Evolutionary conservation across 2,113 vertebrate species (phyloP), one percentile per base, ranked within the genome.

Genomic region (Alosa alosa): DNA sequence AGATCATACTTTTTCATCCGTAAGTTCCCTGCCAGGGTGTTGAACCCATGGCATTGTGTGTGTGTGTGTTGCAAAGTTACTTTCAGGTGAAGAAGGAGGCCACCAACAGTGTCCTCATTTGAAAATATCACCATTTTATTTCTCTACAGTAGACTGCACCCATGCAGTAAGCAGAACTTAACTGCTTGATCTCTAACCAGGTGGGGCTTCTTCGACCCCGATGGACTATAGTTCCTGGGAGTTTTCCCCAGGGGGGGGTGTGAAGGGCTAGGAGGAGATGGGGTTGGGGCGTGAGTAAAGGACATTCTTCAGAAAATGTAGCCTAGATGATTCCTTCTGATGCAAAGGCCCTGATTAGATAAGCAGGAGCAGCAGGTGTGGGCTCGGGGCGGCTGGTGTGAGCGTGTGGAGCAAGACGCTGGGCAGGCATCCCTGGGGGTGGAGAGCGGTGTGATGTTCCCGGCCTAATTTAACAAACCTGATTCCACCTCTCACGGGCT

Each of bases 401-500:
- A 31, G 31, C 31, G 31, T 1, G 31, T 1, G 31, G 31, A 31
- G 31, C 31, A 31, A 31, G 31, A 31, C 31, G 31, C 55, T 60
- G 20, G 18, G 55, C 55, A 60, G 20, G 64, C 64, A 68, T 31
- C 64, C 64, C 64, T 31, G n/a, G 64, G 55, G 64, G 64, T 31
- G 64, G 64, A 1, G 1, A 68, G n/a, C n/a, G 25, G 9, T n/a
- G 64, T 68, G 64, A 68, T 68, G 64, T 68, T 68, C 64, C 64
- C 0, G 64, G n/a, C 64, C n/a, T 68, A 68, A 68, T 68, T 31
- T 68, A 13, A 25, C 64, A 31, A 68, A 31, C 64, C 64, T 68
- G 64, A 68, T 68, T 68, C 64, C 64, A 68, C 64, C 64, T 68
- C 64, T 68, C n/a, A 9, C 64, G 8, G 64, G n/a, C 64, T 68